Evolutionary conservation across 2,888 invertebrate species (phyloP).

Genomic region (Branchellion lobata): DNA sequence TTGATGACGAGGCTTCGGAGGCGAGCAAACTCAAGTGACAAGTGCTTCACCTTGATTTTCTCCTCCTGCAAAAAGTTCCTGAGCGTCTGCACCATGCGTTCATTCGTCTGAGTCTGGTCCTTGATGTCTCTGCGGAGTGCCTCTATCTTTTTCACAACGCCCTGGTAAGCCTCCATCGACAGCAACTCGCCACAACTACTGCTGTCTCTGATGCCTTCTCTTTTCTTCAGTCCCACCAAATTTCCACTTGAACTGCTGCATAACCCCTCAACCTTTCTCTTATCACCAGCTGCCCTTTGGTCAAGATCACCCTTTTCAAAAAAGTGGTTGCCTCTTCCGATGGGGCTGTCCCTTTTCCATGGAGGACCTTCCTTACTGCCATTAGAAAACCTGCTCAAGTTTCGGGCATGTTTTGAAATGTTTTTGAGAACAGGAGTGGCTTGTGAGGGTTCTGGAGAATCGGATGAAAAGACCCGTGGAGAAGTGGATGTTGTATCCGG

Average conservation of each 20-base stretch:
- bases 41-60: not conserved
- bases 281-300: not conserved
- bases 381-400: not conserved
- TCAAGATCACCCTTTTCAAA: too few species aligned
- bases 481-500: not conserved
- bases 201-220: not conserved
- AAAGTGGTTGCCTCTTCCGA: too few species aligned
- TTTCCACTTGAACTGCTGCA: not conserved
- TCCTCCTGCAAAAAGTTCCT: constrained; percentile 36
- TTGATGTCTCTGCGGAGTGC: constrained; percentile 7
- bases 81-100: constrained; percentile 41
- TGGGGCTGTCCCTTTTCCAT: too few species aligned
- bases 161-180: constrained; percentile 34
- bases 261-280: too few species aligned
- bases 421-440: not conserved
- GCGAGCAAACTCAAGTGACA: constrained; percentile 21
- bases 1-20: not conserved
- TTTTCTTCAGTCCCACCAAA: not conserved
- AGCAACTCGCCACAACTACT: too few species aligned
- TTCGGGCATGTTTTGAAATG: not conserved
- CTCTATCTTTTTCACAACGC: constrained; percentile 10
- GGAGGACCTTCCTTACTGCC: not conserved
- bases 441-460: not conserved
- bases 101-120: constrained; percentile 37
- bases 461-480: not conserved